Evolutionary conservation across 2,888 invertebrate species (phyloP).

Genomic region (Argyresthia albistria): DNA sequence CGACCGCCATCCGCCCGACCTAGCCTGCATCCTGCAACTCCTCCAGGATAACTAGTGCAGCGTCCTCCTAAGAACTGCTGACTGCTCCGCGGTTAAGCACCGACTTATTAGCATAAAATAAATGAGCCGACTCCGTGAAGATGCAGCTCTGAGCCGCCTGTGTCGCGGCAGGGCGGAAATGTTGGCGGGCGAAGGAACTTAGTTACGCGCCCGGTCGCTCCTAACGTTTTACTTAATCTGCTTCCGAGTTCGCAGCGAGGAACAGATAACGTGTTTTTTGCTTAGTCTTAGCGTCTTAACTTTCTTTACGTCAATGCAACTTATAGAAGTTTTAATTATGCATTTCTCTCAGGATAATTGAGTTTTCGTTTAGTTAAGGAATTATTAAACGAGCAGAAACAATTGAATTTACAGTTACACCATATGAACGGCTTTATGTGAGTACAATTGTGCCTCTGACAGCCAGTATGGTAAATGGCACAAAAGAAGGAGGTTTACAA

Average conservation of each 20-base stretch:
- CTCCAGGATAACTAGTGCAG: constrained; percentile 13
- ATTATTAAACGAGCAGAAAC: too few relatives aligned
- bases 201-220: constrained; percentile 8
- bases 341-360: background rate
- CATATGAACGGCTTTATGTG: too few relatives aligned
- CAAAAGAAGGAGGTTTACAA: too few relatives aligned
- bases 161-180: constrained; percentile 14
- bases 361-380: too few relatives aligned
- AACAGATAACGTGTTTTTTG: constrained; percentile 5
- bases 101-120: constrained; percentile 60
- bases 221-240: constrained; percentile 18
- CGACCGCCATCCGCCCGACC: background rate
- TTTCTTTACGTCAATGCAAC: background rate
- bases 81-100: constrained; percentile 40
- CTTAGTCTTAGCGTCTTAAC: background rate
- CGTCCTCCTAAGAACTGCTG: constrained; percentile 50
- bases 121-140: constrained; percentile 33
- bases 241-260: constrained; percentile 5
- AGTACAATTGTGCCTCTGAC: too few relatives aligned
- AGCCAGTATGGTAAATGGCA: too few relatives aligned
- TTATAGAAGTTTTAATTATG: background rate
- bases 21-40: constrained; percentile 7
- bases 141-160: constrained; percentile 29
- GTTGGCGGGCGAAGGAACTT: constrained; percentile 16
- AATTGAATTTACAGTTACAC: too few relatives aligned